phyloP scores from a whole-genome alignment of 2,113 vertebrate genomes.

The crab-eating macaque (Macaca fascicularis) region DNA sequence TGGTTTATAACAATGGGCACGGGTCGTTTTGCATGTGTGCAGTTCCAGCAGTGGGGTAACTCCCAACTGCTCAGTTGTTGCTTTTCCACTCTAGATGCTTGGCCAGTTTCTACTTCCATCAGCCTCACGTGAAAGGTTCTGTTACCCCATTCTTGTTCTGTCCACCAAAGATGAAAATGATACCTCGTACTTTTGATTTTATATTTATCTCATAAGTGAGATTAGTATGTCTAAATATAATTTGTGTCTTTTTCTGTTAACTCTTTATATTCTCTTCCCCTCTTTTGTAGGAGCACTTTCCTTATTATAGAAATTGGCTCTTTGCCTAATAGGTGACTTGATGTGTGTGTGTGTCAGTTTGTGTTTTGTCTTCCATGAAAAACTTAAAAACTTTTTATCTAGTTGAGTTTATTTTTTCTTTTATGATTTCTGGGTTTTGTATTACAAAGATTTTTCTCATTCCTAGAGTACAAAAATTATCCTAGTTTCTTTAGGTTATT shows the following conservation, averaged over 20 bases:
- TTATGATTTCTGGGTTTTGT: slow-evolving; percentile 28
- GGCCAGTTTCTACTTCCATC: neutral
- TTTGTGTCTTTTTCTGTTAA: neutral
- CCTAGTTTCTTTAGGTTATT: neutral
- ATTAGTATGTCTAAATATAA: neutral
- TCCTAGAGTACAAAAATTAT: neutral
- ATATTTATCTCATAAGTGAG: neutral
- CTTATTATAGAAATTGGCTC: neutral
- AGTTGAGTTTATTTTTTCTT: neutral
- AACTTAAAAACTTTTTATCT: neutral
- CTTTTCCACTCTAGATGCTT: neutral
- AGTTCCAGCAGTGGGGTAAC: neutral
- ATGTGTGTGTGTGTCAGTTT: neutral
- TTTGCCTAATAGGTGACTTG: neutral
- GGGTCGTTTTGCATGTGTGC: neutral
- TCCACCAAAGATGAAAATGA: neutral
- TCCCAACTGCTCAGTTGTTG: neutral
- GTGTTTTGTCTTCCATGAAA: neutral
- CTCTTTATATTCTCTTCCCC: neutral
- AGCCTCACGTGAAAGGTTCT: neutral
- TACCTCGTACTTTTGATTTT: neutral
- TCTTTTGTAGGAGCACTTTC: neutral
- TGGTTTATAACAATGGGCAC: neutral
- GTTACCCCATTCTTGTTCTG: neutral
- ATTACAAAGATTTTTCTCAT: neutral